These are phyloP conservation scores for Drosophila yakuba DNA, from an alignment of 1,140 invertebrate species.

Conservation along the genomic window DNA sequence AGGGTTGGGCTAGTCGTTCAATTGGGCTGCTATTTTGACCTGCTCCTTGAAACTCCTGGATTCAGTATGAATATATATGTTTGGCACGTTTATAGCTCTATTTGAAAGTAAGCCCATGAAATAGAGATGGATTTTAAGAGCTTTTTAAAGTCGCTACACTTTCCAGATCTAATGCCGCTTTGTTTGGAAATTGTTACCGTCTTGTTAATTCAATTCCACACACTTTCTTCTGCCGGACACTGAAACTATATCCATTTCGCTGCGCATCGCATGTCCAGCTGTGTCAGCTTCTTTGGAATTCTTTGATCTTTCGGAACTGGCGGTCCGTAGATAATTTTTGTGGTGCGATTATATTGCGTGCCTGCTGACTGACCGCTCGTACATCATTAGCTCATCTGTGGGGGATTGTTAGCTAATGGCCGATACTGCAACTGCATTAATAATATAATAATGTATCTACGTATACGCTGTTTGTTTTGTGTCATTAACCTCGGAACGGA, in stretches of 20 bases:
- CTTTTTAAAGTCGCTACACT: too few relatives aligned
- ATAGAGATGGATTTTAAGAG: background rate
- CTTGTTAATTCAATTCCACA: conserved; percentile 43
- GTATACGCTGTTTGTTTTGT: background rate
- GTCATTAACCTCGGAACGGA: conserved; percentile 50
- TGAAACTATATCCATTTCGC: conserved; percentile 21
- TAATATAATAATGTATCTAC: background rate
- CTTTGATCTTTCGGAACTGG: conserved; percentile 9
- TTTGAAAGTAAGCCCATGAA: too few relatives aligned
- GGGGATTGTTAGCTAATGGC: conserved; percentile 37
- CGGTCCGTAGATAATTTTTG: conserved; percentile 11
- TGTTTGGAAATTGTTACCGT: conserved; percentile 1
- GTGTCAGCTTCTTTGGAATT: conserved; percentile 11
- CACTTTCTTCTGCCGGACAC: conserved; percentile 40
- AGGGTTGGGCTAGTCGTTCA: conserved; percentile 19
- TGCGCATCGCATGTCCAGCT: conserved; percentile 23
- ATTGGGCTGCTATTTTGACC: background rate
- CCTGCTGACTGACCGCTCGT: conserved; percentile 7
- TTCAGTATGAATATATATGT: background rate
- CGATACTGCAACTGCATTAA: conserved; percentile 32
- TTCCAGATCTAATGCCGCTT: background rate
- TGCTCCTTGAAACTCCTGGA: background rate
- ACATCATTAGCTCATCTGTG: conserved; percentile 47
- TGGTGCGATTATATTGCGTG: conserved; percentile 15
- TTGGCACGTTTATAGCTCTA: too few relatives aligned